Base-by-base conservation (phyloP, 1,140 invertebrate species). In the Steinernema feltiae region DNA sequence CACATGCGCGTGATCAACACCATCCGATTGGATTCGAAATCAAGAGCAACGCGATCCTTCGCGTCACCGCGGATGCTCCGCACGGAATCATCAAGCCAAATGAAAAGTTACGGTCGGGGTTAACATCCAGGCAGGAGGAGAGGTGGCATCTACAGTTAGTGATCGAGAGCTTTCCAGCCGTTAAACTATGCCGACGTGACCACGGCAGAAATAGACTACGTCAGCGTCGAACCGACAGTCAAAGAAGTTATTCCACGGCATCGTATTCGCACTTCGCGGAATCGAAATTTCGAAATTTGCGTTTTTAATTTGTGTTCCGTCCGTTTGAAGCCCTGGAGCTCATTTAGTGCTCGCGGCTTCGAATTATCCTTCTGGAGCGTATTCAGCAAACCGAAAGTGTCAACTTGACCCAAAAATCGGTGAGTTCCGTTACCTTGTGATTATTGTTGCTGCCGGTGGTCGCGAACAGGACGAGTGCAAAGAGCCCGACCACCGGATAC, bases 391-490 rank as follows among this genome's bases (percentile, higher is more conserved):
- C 29, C 1, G 2, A 27, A 76, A 32, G 1, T n/a, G 7, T 63
- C 3, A 12, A 30, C 24, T 63, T 63, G 53, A 63, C 53, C 53
- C 53, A 63, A 3, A 63, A 63, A 63, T 63, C 53, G 12, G 12
- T 3, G 53, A 46, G 41, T 7, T 63, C 53, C 7, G 53, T 63
- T 21, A 63, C 53, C 53, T 63, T 63, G 53, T 63, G 7, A 63
- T 27, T 27, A 63, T 63, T 46, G 41, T 48, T 78, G 24, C 31
- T 35, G 30, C 35, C 71, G 0, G 78, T 77, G 27, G 79, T 41
- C 30, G 86, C 81, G 48, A 86, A 83, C 41, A 84, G 81, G 30
- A 85, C 78, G 17, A 85, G 76, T 1, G 84, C 72, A 18, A 78
- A 73, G 30, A 85, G 63, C 84, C 84, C 86, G 31, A 85, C 21